Percentiles rank a stretch among this genome's conserved stretches.
These are phyloP conservation scores for Gadus macrocephalus DNA, from an alignment of 2,113 vertebrate species.

Conservation along the genomic window DNA sequence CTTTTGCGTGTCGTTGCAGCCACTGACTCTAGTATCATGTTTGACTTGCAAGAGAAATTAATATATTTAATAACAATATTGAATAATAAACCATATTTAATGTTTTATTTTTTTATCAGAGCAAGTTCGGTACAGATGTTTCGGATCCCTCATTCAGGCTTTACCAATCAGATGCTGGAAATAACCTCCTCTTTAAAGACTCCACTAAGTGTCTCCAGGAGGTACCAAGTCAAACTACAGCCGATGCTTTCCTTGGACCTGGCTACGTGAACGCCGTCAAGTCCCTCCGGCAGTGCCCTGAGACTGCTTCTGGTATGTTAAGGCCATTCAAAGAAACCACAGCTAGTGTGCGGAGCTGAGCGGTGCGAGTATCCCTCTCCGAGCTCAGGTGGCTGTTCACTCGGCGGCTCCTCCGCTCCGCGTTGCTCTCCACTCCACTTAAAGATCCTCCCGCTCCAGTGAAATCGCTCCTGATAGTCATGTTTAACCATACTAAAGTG, in stretches of 20 bases:
- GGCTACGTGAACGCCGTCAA: constrained; percentile 49
- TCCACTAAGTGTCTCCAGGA: constrained; percentile 73
- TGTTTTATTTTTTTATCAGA: constrained; percentile 35
- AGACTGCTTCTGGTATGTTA: constrained; percentile 59
- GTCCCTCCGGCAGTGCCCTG: constrained; percentile 47
- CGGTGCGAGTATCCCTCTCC: no score
- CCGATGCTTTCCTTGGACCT: constrained; percentile 51
- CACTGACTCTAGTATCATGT: not conserved
- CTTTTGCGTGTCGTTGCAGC: not conserved
- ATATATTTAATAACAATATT: no score
- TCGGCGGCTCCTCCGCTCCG: no score
- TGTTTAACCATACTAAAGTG: no score
- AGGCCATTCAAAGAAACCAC: not conserved
- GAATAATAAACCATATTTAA: not conserved
- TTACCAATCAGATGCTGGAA: constrained; percentile 57
- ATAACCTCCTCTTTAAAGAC: constrained; percentile 76
- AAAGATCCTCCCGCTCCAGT: no score
- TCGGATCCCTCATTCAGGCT: constrained; percentile 37
- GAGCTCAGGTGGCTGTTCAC: no score
- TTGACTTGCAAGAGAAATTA: no score
- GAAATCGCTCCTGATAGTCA: no score
- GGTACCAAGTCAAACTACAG: constrained; percentile 10
- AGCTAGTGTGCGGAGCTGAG: no score
- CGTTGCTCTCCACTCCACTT: no score
- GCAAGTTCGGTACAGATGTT: constrained; percentile 14